Evolutionary conservation across 2,888 invertebrate species (phyloP), one percentile per base, ranked within the genome.

Genomic region (Tenthredo notha): DNA sequence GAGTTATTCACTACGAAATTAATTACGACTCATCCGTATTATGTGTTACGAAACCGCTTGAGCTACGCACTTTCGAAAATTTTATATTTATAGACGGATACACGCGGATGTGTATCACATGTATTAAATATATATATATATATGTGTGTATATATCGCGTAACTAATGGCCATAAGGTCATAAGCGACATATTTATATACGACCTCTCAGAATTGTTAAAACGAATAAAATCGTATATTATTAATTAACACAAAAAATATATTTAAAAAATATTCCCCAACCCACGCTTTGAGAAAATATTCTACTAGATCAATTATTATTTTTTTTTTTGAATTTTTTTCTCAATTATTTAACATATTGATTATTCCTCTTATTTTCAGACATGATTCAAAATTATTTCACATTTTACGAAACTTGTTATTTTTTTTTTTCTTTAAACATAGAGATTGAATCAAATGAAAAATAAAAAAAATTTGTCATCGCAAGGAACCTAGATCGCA

Each of bases 61-160:
- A 67, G 33, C 67, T 67, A 67, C 67, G 67, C 67, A 33, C 67
- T 67, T 67, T 67, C 67, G 67, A 67, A 67, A 67, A 1, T 67
- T 67, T 67, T 33, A 18, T 67, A 67, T 67, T 67, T 67, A 33
- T 33, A 67, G 15, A 67, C 15, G 29, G 6, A 33, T 67, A 67
- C 6, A 33, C 67, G 65, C 25, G 25, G 25, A 25, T 67, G 67
- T 33, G 67, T 67, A 67, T 67, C 67, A 33, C 10, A 25, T 25
- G 12, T 25, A 61, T 61, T n/a, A n/a, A n/a, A 33, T 33, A 33
- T 33, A 33, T 33, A 37, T 37, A 37, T 7, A 37, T 37, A 37
- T 37, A 37, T 29, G 2, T 29, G 2, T 29, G 2, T 21, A 61
- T 25, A 15, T 61, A 61, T 61, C 21, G 21, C 25, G 25, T 61